Evolutionary conservation across 2,113 vertebrate species (phyloP).

Genomic region (Tachycineta bicolor): DNA sequence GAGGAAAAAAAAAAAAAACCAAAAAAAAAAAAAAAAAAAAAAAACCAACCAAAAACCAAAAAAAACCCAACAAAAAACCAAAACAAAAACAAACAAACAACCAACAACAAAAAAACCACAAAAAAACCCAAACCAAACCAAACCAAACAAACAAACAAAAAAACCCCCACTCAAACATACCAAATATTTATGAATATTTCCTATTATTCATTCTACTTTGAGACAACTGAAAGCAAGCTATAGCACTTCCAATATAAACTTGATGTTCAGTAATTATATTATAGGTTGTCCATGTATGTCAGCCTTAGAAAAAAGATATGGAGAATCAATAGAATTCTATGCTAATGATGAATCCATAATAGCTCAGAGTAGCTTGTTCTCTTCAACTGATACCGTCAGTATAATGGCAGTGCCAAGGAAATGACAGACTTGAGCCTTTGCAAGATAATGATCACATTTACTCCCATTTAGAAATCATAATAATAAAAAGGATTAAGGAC

Average conservation of each 20-base stretch:
- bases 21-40: too few relatives aligned
- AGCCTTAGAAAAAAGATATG: background rate
- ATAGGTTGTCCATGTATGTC: background rate
- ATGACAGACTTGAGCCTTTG: background rate
- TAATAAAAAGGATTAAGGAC: background rate
- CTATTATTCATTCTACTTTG: background rate
- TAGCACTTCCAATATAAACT: background rate
- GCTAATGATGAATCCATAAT: background rate
- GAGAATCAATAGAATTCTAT: background rate
- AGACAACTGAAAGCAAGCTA: background rate
- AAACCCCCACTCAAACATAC: background rate
- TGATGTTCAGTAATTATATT: background rate
- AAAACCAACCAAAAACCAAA: too few relatives aligned
- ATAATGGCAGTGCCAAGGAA: constrained; percentile 2
- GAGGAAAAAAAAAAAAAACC: background rate
- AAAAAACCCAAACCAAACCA: too few relatives aligned
- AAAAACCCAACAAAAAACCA: too few relatives aligned
- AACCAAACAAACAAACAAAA: too few relatives aligned
- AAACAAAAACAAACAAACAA: too few relatives aligned
- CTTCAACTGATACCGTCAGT: background rate
- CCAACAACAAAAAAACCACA: too few relatives aligned
- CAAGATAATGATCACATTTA: background rate
- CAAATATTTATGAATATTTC: background rate
- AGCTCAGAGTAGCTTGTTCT: background rate
- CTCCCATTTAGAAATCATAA: background rate